These are phyloP conservation scores for Brachyistius frenatus DNA, from an alignment of 2,113 vertebrate genomes.

Conservation along the genomic window DNA sequence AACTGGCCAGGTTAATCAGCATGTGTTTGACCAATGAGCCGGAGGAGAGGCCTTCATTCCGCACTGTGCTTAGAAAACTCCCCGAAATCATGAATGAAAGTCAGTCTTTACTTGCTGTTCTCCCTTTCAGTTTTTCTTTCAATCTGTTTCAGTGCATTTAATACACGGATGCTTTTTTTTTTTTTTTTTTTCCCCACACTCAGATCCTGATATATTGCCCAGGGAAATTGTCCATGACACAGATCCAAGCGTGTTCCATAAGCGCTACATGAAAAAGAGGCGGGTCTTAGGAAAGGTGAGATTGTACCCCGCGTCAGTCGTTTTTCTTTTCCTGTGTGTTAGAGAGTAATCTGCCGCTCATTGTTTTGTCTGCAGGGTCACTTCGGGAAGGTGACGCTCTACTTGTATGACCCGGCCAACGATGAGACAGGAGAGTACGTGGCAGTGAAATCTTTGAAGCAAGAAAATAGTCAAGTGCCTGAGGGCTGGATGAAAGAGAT, in stretches of 20 bases:
- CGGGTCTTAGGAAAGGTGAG: constrained; percentile 90
- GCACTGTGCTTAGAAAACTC: constrained; percentile 90
- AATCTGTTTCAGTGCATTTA: background rate
- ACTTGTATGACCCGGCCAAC: constrained; percentile 90
- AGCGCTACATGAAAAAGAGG: constrained; percentile 92
- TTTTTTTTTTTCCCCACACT: constrained; percentile 1
- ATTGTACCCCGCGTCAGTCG: background rate
- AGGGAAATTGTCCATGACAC: constrained; percentile 70
- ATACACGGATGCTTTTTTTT: background rate
- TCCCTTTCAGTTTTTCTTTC: background rate
- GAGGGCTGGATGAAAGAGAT: constrained; percentile 92
- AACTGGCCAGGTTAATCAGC: constrained; percentile 88
- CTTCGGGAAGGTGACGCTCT: constrained; percentile 94
- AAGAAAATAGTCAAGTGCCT: constrained; percentile 85
- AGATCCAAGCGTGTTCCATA: constrained; percentile 90
- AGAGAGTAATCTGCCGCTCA: background rate
- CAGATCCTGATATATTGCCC: constrained; percentile 86
- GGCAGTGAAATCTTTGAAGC: constrained; percentile 92
- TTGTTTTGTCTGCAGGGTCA: constrained; percentile 86
- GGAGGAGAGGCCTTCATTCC: constrained; percentile 88
- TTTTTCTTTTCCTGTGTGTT: background rate
- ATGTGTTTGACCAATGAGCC: constrained; percentile 90
- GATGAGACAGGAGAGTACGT: constrained; percentile 93
- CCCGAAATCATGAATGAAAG: constrained; percentile 88
- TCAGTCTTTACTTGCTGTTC: constrained; percentile 61